Evolutionary conservation across 2,797 vertebrate species (phyloP).

Genomic region (Phylloscopus collybita): DNA sequence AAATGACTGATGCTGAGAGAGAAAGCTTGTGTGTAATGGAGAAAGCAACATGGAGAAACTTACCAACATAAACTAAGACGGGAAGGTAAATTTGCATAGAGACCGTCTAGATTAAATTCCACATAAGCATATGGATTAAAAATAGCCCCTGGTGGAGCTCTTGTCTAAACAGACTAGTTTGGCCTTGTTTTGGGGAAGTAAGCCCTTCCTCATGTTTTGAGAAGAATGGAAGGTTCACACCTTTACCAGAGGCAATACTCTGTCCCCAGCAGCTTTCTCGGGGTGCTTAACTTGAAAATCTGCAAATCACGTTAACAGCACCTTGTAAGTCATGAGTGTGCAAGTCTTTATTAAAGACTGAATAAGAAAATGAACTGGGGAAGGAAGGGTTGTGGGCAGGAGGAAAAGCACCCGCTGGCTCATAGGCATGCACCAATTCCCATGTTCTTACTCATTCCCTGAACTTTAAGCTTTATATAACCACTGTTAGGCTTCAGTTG

Average conservation of each 20-base stretch:
- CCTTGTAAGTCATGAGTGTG: background rate
- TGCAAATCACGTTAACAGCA: background rate
- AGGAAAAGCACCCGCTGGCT: background rate
- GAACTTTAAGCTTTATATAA: background rate
- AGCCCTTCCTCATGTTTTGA: background rate
- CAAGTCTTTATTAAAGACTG: background rate
- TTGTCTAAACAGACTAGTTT: background rate
- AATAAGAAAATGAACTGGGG: background rate
- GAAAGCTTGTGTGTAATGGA: background rate
- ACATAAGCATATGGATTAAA: background rate
- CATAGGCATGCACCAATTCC: background rate
- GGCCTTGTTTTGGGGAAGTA: background rate
- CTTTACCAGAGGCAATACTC: slow-evolving; percentile 2
- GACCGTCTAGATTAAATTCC: background rate
- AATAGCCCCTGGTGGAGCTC: background rate
- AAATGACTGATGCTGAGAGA: background rate
- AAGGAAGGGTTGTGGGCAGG: background rate
- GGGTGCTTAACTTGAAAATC: background rate
- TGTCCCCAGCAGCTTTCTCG: background rate
- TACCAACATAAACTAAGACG: background rate
- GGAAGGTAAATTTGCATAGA: background rate
- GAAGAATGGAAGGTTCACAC: background rate
- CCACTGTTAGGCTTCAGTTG: background rate
- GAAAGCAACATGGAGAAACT: background rate
- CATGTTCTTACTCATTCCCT: background rate